Evolutionary conservation across 2,888 invertebrate genomes (phyloP).

Genomic region (Colletes collaris): DNA sequence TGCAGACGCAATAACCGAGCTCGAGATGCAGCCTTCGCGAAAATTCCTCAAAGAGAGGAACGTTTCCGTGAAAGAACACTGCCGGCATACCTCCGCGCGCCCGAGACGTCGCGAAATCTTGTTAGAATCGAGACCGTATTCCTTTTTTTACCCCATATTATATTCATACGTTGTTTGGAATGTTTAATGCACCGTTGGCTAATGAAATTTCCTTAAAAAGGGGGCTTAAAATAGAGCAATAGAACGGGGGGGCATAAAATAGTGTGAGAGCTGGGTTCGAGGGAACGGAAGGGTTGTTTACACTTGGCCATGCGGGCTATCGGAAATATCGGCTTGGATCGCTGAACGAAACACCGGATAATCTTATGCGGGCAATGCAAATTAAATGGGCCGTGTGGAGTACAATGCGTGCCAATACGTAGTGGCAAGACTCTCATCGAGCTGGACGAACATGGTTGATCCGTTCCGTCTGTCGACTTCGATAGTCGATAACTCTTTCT

Average conservation of each 20-base stretch:
- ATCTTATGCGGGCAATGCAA: slow-evolving; percentile 59
- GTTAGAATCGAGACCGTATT: too few relatives aligned
- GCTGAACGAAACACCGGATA: slow-evolving; percentile 24
- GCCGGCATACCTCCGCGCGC: neutral
- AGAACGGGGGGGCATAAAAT: neutral
- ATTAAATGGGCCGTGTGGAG: slow-evolving; percentile 49
- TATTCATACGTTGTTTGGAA: too few relatives aligned
- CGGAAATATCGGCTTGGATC: slow-evolving; percentile 79
- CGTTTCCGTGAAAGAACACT: neutral
- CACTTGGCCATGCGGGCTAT: slow-evolving; percentile 77
- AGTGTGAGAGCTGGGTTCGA: slow-evolving; percentile 4
- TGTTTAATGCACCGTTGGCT: too few relatives aligned
- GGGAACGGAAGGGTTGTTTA: slow-evolving; percentile 38
- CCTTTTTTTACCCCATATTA: too few relatives aligned
- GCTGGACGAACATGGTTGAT: neutral
- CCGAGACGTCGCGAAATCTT: neutral
- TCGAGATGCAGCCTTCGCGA: slow-evolving; percentile 19
- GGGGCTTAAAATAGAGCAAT: too few relatives aligned
- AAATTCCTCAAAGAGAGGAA: slow-evolving; percentile 31
- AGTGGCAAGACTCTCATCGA: slow-evolving; percentile 4
- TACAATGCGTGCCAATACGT: slow-evolving; percentile 16
- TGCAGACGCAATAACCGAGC: slow-evolving; percentile 36
- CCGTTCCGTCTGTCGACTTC: neutral
- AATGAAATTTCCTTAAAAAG: too few relatives aligned
- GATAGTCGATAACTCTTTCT: neutral